Base-by-base conservation (phyloP, 2,888 invertebrate genomes). In the Mesorhabditis belari region DNA sequence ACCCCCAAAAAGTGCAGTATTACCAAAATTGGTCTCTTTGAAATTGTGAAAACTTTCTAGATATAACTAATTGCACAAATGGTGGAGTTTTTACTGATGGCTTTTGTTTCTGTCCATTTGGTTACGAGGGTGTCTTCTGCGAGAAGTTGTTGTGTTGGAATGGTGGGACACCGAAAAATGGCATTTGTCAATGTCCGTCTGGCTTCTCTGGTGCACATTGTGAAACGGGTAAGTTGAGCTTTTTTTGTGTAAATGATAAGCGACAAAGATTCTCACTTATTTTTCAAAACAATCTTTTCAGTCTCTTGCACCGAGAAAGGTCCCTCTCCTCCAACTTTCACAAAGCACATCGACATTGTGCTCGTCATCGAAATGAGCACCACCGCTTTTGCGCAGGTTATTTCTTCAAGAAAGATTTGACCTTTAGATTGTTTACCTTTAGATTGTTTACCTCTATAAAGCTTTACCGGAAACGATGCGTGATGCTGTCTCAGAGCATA, bases 31-130 rank as follows among this genome's bases (percentile, higher is more conserved):
- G n/a, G n/a, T n/a, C n/a, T n/a, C n/a, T n/a, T n/a, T n/a, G n/a
- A n/a, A n/a, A n/a, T n/a, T n/a, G n/a, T n/a, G n/a, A n/a, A n/a
- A n/a, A n/a, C n/a, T n/a, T n/a, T n/a, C n/a, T n/a, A n/a, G n/a
- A n/a, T n/a, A n/a, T n/a, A n/a, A n/a, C n/a, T n/a, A n/a, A n/a
- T n/a, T n/a, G n/a, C n/a, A n/a, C n/a, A n/a, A n/a, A n/a, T n/a
- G n/a, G n/a, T n/a, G n/a, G n/a, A n/a, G n/a, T n/a, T n/a, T n/a
- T n/a, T n/a, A n/a, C n/a, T 28, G 56, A 65, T 0, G 72, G 73
- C 63, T 71, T 73, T 28, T 76, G 76, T 60, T 64, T 69, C 64
- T 76, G 76, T 53, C 65, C 70, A 12, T 63, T 70, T 5, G 61
- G 66, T 60, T 76, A 58, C 60, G 61, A 62, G n/a, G 76, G 76